These are phyloP conservation scores for Rhea americana DNA, from an alignment of 2,113 vertebrate genomes.

Conservation along the genomic window DNA sequence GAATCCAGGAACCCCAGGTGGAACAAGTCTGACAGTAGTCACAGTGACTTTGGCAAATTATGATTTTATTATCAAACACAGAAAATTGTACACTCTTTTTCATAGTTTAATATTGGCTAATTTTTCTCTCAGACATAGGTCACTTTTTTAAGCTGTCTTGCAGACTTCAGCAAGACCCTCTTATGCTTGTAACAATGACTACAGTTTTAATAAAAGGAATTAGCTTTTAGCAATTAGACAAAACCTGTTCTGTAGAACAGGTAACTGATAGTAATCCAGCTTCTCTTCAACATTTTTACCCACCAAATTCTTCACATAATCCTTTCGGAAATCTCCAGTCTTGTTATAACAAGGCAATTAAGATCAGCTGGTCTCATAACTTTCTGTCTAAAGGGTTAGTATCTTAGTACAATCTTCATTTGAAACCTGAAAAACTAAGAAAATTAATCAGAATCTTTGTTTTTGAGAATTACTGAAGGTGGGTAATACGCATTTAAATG, in stretches of 20 bases:
- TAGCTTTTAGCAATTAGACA: neutral
- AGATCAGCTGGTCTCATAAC: neutral
- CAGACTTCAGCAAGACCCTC: neutral
- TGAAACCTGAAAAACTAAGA: neutral
- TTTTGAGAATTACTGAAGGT: neutral
- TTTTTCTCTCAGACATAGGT: neutral
- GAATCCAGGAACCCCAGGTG: rapidly evolving
- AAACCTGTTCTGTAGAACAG: neutral
- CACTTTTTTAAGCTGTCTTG: neutral
- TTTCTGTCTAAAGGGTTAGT: neutral
- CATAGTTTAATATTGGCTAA: too few relatives aligned
- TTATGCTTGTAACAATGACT: too few relatives aligned
- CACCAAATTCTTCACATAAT: neutral
- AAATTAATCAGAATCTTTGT: neutral
- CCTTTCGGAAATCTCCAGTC: neutral
- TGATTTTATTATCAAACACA: neutral
- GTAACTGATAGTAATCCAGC: neutral
- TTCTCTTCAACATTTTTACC: neutral
- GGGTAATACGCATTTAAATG: neutral
- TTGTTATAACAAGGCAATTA: neutral
- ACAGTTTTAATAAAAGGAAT: neutral
- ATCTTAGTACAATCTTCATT: too few relatives aligned
- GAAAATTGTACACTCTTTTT: too few relatives aligned
- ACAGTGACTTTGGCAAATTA: rapidly evolving
- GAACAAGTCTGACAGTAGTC: neutral